Evolutionary conservation across 2,113 vertebrate species (phyloP).

Genomic region (Ctenomys sociabilis): DNA sequence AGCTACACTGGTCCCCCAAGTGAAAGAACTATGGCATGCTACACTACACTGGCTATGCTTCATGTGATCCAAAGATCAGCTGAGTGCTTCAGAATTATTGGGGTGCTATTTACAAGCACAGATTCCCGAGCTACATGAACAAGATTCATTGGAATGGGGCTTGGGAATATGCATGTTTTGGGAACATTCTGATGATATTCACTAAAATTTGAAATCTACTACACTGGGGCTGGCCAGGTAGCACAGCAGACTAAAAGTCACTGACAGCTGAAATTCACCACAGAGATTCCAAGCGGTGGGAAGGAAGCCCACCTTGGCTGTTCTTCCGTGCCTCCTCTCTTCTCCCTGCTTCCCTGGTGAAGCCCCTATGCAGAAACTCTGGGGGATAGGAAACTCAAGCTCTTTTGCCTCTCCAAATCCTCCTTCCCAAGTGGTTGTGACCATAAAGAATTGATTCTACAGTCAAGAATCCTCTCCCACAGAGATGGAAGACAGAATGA

Average conservation of each 20-base stretch:
- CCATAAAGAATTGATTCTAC: background rate
- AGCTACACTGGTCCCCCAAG: background rate
- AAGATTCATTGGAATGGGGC: background rate
- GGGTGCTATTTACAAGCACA: background rate
- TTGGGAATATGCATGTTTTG: background rate
- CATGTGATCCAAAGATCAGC: background rate
- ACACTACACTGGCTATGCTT: too few relatives aligned
- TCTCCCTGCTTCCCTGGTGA: too few relatives aligned
- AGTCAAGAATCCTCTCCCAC: background rate
- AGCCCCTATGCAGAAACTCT: background rate
- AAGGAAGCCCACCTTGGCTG: too few relatives aligned
- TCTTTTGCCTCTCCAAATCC: background rate
- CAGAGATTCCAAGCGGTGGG: too few relatives aligned
- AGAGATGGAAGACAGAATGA: background rate
- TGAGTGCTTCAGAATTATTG: background rate
- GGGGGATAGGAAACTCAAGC: background rate
- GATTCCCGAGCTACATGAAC: background rate
- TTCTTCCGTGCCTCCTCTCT: too few relatives aligned
- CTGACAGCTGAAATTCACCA: too few relatives aligned
- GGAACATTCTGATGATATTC: slow-evolving; percentile 6
- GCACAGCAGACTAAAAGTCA: too few relatives aligned
- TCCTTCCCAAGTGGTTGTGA: background rate
- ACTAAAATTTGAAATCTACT: slow-evolving; percentile 24
- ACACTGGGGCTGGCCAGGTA: too few relatives aligned
- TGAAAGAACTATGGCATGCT: too few relatives aligned